Conservation (phyloP, 2,888 invertebrate genomes). For the Creontiades dilutus region DNA sequence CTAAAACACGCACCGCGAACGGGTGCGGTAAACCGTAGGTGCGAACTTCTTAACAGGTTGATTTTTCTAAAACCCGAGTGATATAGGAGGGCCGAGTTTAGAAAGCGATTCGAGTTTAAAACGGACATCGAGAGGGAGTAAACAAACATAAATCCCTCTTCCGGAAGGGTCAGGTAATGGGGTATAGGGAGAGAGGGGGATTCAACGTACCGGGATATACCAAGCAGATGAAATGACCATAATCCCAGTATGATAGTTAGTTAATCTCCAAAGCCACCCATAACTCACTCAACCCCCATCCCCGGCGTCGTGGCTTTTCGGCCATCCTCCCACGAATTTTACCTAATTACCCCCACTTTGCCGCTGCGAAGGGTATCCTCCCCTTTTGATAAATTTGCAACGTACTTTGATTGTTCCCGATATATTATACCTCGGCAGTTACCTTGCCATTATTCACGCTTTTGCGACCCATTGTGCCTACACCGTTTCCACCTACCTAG, state of each 20-base stretch:
- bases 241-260: conserved; percentile 73
- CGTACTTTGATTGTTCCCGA: conserved; percentile 59
- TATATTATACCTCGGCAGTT: conserved; percentile 15
- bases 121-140: conserved; percentile 36
- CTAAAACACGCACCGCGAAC: no score
- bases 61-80: background rate
- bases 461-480: background rate
- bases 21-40: no score
- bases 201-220: conserved; percentile 33
- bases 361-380: conserved; percentile 1
- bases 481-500: no score
- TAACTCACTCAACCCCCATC: conserved; percentile 50
- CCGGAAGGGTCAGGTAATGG: conserved; percentile 53
- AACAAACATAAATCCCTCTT: conserved; percentile 57
- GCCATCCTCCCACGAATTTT: conserved; percentile 42
- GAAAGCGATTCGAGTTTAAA: conserved; percentile 51
- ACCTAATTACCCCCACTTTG: conserved; percentile 60
- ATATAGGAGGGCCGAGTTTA: background rate
- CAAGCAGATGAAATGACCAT: conserved; percentile 70
- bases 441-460: conserved; percentile 16
- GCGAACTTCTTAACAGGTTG: conserved; percentile 9
- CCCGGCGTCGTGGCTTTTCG: background rate
- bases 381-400: conserved; percentile 60
- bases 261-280: conserved; percentile 70
- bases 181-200: conserved; percentile 10